Evolutionary conservation across 1,140 invertebrate species (phyloP).

Genomic region (Drosophila pectinifera): DNA sequence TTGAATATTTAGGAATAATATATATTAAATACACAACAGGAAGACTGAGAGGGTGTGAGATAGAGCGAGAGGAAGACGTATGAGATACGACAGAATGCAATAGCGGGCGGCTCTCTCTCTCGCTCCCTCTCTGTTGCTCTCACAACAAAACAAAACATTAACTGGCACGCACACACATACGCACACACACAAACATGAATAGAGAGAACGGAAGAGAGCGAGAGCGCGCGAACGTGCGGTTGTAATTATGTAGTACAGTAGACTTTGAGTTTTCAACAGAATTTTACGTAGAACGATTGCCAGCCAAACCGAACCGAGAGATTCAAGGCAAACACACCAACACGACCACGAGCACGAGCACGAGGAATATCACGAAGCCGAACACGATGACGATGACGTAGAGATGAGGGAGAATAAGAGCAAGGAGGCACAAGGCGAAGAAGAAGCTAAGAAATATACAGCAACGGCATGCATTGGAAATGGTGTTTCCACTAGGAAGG

Average conservation of each 20-base stretch:
- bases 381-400: constrained; percentile 73
- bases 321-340: constrained; percentile 70
- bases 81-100: constrained; percentile 37
- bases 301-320: constrained; percentile 23
- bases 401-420: constrained; percentile 22
- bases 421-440: constrained; percentile 8
- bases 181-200: not conserved
- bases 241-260: constrained; percentile 84
- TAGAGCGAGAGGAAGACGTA: constrained; percentile 3
- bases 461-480: constrained; percentile 68
- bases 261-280: constrained; percentile 80
- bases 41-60: constrained; percentile 27
- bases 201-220: constrained; percentile 24
- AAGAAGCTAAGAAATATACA: constrained; percentile 34
- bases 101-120: constrained; percentile 38
- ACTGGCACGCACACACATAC: constrained; percentile 50
- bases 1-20: constrained; percentile 38
- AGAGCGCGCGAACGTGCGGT: constrained; percentile 62
- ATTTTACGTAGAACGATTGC: constrained; percentile 67
- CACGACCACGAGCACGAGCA: constrained; percentile 59
- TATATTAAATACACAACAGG: constrained; percentile 27
- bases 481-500: constrained; percentile 11
- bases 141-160: constrained; percentile 81
- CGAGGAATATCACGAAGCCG: constrained; percentile 41
- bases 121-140: constrained; percentile 39